Conservation (phyloP, 1,140 invertebrate species). For the Neuroterus valhalla region DNA sequence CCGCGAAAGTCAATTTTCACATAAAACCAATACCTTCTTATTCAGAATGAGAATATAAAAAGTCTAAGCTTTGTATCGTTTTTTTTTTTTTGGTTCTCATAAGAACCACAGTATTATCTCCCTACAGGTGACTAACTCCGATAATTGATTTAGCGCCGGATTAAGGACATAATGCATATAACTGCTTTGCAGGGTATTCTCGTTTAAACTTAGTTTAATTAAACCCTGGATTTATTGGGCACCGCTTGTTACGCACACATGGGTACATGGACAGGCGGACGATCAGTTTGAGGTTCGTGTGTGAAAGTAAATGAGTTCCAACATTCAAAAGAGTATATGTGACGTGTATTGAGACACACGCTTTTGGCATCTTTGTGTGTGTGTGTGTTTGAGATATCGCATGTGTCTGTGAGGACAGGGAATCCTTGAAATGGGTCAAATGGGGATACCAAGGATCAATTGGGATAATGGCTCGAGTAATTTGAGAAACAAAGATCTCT, state of each 20-base stretch:
- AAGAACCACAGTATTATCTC: neutral
- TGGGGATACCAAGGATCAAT: constrained; percentile 51
- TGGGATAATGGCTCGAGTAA: constrained; percentile 53
- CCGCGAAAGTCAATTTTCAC: too few species aligned
- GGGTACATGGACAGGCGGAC: constrained; percentile 46
- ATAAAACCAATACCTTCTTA: too few species aligned
- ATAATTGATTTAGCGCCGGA: constrained; percentile 72
- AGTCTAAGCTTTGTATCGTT: neutral
- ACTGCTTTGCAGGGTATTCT: constrained; percentile 61
- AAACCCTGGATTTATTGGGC: constrained; percentile 70
- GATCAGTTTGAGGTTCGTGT: constrained; percentile 37
- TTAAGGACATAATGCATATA: constrained; percentile 68
- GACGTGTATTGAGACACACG: constrained; percentile 32
- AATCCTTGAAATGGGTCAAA: constrained; percentile 48
- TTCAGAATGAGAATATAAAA: too few species aligned
- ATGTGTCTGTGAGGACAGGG: constrained; percentile 31
- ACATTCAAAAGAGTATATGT: constrained; percentile 18
- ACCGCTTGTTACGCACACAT: constrained; percentile 56
- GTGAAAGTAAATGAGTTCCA: constrained; percentile 19
- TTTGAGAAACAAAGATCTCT: constrained; percentile 35
- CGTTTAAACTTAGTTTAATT: constrained; percentile 74
- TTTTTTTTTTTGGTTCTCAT: neutral
- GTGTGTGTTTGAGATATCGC: constrained; percentile 6
- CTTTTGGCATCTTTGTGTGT: neutral
- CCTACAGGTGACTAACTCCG: constrained; percentile 54